Base-by-base conservation (phyloP, 1,140 invertebrate genomes). In the Phymorhynchus buccinoides region DNA sequence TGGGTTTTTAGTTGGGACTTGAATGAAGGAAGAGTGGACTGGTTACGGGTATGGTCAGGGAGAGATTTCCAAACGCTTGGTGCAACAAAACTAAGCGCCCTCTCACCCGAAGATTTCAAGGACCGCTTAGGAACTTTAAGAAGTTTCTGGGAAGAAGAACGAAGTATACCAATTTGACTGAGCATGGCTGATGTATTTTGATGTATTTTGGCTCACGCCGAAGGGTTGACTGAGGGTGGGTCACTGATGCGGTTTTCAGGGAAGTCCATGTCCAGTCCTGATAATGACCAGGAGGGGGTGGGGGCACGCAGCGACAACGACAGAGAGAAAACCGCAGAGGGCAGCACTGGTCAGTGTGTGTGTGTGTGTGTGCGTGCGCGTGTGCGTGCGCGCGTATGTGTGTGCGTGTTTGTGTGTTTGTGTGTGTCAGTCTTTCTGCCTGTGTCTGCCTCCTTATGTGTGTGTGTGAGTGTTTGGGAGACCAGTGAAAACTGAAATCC, bases 311-410 rank as follows among this genome's bases (percentile, higher is more conserved):
- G 35, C 32, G 66, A 83, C 37, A 44, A 66, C 4, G 81, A 83
- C 56, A 83, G 44, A 30, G 66, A 83, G 37, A 83, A 83, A 32
- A 73, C 22, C 22, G 62, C 30, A n/a, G 81, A 83, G 37, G 12
- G 35, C 14, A 83, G 81, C 81, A 83, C 81, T 4, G 81, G 81
- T 83, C 12, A 73, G 66, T 66, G 16, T 62, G 1, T 62, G 1
- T 22, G 39, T 80, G 37, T 75, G 12, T n/a, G 12, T 12, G 71
- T 75, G 30, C 30, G 71, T 75, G 30, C 14, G n/a, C 37, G n/a
- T 75, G 71, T 75, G 30, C 37, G 71, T 80, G 78, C 44, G 22
- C 37, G 27, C 44, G 78, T 78, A 9, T 42, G 0, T 80, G 78
- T 44, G 35, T 80, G 7, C 44, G 22, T n/a, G 14, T 62, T 4